Evolutionary conservation across 2,888 invertebrate genomes (phyloP), one percentile per base, ranked within the genome.

Genomic region (Pogonocherus hispidulus): DNA sequence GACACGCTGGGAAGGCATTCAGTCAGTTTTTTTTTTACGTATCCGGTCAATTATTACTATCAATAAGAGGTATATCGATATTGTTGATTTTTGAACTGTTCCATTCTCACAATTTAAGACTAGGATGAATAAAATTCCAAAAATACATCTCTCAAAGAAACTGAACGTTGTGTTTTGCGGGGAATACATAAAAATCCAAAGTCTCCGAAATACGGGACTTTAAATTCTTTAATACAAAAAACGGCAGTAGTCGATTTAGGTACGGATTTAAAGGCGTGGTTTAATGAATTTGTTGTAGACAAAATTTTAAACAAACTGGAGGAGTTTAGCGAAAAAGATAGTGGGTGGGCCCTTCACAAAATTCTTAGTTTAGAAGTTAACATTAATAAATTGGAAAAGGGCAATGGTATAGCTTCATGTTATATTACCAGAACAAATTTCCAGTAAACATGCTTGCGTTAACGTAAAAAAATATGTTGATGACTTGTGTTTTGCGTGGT

Each of bases 321-420:
- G 1, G 27, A 27, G 27, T 27, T 1, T 1, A 4, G 8, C 0
- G 27, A 27, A 8, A 27, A 27, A 47, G 46, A 46, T 11, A 19
- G 44, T 23, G n/a, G 20, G 47, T 47, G 32, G 32, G 18, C n/a
- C 16, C 3, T 44, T 1, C 16, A 55, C 23, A 55, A 54, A 44
- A 63, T 44, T 63, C 37, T 51, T 63, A 63, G 44, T 1, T 44
- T 44, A 44, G 44, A 44, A 44, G 3, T 44, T 3, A 44, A 44
- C 16, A 16, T 55, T 9, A 35, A 32, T 35, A 35, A 35, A 55
- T 55, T 18, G 9, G 19, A 37, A 56, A 16, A 14, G 9, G 41
- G 35, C 6, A 37, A 19, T 2, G 19, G 27, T 9, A 14, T 18
- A 6, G 6, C 41, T 4, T 47, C 22, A 44, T 27, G 9, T 9